Evolutionary conservation across 2,797 vertebrate genomes (phyloP).

Genomic region (Mormyrus hasselquistii): DNA sequence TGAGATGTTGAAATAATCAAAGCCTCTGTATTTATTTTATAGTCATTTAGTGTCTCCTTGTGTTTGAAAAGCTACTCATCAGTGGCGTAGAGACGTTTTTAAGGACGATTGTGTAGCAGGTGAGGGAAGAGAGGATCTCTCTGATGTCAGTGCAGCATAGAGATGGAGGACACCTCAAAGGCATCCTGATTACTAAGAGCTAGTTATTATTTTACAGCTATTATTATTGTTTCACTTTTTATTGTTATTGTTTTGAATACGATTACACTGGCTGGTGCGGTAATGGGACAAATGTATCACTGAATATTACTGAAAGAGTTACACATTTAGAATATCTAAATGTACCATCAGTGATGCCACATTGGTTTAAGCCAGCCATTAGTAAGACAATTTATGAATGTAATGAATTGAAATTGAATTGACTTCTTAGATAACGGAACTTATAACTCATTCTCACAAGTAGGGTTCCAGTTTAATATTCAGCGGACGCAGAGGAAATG

Average conservation of each 20-base stretch:
- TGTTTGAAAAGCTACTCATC: slow-evolving; percentile 3
- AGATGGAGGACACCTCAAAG: not conserved
- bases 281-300: not conserved
- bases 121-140: not conserved
- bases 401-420: slow-evolving; percentile 58
- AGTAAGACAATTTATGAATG: slow-evolving; percentile 60
- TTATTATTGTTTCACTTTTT: slow-evolving; percentile 46
- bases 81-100: not conserved
- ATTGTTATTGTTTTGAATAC: not conserved
- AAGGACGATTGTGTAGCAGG: not conserved
- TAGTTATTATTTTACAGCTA: not conserved
- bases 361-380: slow-evolving; percentile 56
- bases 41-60: slow-evolving; percentile 32
- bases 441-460: slow-evolving; percentile 54
- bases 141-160: not conserved
- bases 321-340: slow-evolving; percentile 55
- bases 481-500: slow-evolving; percentile 14
- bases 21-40: slow-evolving; percentile 47
- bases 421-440: slow-evolving; percentile 38
- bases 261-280: not conserved
- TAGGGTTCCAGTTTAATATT: slow-evolving; percentile 55
- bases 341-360: slow-evolving; percentile 46
- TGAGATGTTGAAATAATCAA: slow-evolving; percentile 42
- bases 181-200: not conserved
- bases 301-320: not conserved